phyloP scores from a whole-genome alignment of 23 tunicate species.

The Aplidium turbinatum region DNA sequence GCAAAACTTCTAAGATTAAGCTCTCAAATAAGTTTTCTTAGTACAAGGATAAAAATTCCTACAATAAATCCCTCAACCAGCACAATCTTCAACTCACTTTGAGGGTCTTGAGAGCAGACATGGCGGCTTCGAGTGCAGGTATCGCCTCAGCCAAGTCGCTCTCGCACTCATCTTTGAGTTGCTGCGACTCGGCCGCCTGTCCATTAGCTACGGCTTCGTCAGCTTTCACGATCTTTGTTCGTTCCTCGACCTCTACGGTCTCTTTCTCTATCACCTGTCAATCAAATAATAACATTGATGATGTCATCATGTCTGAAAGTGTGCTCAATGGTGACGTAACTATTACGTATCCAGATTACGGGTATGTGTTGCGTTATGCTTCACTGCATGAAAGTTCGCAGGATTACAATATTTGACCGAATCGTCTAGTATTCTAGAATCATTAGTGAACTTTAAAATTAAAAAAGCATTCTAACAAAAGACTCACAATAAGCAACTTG shows the following conservation, averaged over 20 bases:
- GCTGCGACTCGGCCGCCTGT: slow-evolving; percentile 82
- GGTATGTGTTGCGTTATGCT: too few relatives aligned
- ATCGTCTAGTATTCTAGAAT: too few relatives aligned
- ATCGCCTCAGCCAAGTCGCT: slow-evolving; percentile 96
- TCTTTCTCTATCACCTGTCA: slow-evolving; percentile 82
- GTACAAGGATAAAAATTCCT: too few relatives aligned
- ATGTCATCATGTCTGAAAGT: too few relatives aligned
- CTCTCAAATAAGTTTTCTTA: too few relatives aligned
- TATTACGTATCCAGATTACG: too few relatives aligned
- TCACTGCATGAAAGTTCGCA: too few relatives aligned
- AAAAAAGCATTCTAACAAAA: not conserved
- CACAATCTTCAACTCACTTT: slow-evolving; percentile 33
- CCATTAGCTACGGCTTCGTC: slow-evolving; percentile 95
- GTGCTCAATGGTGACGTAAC: too few relatives aligned
- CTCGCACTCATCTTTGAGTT: slow-evolving; percentile 93
- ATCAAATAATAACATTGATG: not conserved
- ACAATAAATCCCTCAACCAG: not conserved
- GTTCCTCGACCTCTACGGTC: slow-evolving; percentile 83
- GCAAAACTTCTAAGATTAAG: too few relatives aligned
- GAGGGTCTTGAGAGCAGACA: slow-evolving; percentile 90
- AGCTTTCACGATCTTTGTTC: slow-evolving; percentile 76
- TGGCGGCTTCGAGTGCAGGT: slow-evolving; percentile 94
- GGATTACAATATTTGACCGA: too few relatives aligned
- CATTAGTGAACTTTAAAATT: too few relatives aligned
- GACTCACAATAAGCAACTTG: slow-evolving; percentile 76